phyloP scores from a whole-genome alignment of 2,113 vertebrate species.

The Sebastes schlegelii region DNA sequence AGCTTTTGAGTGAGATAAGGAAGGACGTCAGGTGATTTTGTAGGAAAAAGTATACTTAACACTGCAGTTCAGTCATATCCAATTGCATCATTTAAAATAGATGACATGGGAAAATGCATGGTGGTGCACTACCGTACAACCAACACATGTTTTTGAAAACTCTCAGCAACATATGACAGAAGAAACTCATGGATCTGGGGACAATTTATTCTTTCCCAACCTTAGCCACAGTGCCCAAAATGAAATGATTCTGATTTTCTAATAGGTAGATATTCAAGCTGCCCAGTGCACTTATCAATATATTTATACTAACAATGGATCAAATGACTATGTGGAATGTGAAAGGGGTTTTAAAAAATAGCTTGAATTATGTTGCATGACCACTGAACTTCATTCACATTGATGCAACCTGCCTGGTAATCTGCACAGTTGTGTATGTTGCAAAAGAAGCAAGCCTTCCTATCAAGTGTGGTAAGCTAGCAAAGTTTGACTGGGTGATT shows the following conservation, averaged over 20 bases:
- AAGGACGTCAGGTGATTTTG: conserved; percentile 27
- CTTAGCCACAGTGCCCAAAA: no score
- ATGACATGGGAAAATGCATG: conserved; percentile 34
- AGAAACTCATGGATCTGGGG: conserved; percentile 9
- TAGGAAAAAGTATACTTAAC: conserved; percentile 31
- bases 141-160: not conserved
- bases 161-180: not conserved
- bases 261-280: conserved; percentile 2
- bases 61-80: conserved; percentile 6
- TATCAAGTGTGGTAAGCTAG: not conserved
- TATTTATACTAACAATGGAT: not conserved
- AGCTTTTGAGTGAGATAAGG: conserved; percentile 33
- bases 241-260: not conserved
- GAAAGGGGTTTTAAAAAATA: no score
- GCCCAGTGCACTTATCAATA: not conserved
- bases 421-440: not conserved
- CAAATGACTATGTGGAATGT: not conserved
- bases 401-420: not conserved
- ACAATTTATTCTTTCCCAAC: not conserved
- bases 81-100: conserved; percentile 15
- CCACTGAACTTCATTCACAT: not conserved
- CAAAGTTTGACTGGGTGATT: not conserved
- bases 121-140: not conserved
- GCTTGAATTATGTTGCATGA: not conserved
- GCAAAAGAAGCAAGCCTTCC: not conserved